These are phyloP conservation scores for Tigriopus japonicus DNA, from an alignment of 1,140 invertebrate genomes.

Conservation along the genomic window DNA sequence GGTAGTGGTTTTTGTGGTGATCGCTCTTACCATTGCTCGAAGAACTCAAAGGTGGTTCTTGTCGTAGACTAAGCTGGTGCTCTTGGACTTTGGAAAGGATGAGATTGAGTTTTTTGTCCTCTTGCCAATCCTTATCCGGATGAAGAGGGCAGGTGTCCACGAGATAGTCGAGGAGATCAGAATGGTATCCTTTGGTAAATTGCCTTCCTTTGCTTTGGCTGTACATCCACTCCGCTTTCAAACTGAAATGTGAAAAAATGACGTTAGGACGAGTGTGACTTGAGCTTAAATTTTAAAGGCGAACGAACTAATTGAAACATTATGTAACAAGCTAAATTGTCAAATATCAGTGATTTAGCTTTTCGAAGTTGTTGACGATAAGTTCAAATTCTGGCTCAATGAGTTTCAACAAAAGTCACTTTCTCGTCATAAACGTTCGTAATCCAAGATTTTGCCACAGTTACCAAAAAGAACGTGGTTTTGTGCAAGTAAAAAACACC, in stretches of 20 bases:
- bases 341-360: too few species aligned
- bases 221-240: constrained; percentile 86
- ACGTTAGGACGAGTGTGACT: neutral
- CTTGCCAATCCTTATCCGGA: constrained; percentile 1
- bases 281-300: neutral
- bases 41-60: neutral
- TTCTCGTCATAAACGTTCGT: too few species aligned
- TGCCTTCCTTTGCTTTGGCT: constrained; percentile 73
- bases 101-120: constrained; percentile 13
- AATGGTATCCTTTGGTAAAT: constrained; percentile 63
- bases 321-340: too few species aligned
- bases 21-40: too few species aligned
- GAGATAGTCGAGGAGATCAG: constrained; percentile 58
- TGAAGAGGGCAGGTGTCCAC: constrained; percentile 1
- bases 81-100: constrained; percentile 11
- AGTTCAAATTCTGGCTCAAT: too few species aligned
- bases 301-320: too few species aligned
- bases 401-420: too few species aligned
- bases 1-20: too few species aligned
- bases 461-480: too few species aligned
- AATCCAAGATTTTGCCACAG: too few species aligned
- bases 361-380: too few species aligned
- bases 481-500: too few species aligned
- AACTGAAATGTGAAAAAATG: constrained; percentile 32
- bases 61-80: neutral